Evolutionary conservation across 2,797 vertebrate genomes (phyloP).

Genomic region (Lacerta viridis): DNA sequence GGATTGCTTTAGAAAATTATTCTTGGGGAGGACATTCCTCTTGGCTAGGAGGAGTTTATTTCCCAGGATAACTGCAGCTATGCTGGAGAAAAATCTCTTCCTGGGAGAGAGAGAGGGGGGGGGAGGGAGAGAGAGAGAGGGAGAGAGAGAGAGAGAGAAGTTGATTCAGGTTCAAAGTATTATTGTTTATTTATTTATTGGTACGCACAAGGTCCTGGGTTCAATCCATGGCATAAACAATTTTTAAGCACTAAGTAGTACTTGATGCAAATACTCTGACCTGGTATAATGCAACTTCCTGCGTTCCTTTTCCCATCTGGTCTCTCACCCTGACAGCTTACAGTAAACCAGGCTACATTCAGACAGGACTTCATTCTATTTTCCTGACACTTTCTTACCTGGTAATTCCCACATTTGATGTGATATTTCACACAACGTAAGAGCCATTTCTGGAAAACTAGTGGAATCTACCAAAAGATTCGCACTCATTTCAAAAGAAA

Average conservation of each 20-base stretch:
- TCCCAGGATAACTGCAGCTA: conserved; percentile 36
- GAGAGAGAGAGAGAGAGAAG: neutral
- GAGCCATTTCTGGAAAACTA: too few relatives aligned
- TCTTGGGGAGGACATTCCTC: conserved; percentile 54
- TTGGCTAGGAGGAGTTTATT: conserved; percentile 58
- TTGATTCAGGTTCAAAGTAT: conserved; percentile 33
- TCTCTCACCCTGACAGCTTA: neutral
- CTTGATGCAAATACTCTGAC: neutral
- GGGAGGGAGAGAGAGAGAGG: neutral
- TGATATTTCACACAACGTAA: too few relatives aligned
- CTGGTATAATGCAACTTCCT: neutral
- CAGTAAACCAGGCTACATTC: too few relatives aligned
- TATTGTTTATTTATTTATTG: neutral
- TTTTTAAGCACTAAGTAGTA: neutral
- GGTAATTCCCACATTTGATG: too few relatives aligned
- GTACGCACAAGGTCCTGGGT: neutral
- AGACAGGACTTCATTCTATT: too few relatives aligned
- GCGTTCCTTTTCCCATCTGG: neutral
- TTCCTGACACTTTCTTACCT: too few relatives aligned
- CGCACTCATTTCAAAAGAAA: too few relatives aligned
- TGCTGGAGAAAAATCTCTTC: conserved; percentile 36
- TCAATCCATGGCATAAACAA: neutral
- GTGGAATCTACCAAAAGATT: too few relatives aligned
- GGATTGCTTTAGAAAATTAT: conserved; percentile 51
- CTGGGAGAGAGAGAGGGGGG: conserved; percentile 4